A percentile compares a stretch with the other conserved stretches of the same genome.
Conservation (phyloP, 2,888 invertebrate species). For the Latrodectus hesperus region DNA sequence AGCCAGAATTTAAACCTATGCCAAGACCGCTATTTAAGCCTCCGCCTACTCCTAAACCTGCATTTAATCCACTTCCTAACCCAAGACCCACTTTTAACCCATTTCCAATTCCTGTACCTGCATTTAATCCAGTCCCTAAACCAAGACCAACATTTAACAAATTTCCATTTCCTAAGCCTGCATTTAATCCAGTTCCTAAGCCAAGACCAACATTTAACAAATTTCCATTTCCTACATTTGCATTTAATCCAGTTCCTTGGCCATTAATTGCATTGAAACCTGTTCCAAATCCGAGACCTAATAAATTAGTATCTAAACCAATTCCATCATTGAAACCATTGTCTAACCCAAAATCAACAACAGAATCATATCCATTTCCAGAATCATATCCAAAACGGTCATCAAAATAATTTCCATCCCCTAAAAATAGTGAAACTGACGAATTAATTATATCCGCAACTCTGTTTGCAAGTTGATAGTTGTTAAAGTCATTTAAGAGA, state of each 20-base stretch:
- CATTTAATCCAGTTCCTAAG: not conserved
- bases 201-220: not conserved
- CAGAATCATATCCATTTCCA: not conserved
- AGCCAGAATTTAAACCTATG: not conserved
- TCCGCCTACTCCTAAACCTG: constrained; percentile 26
- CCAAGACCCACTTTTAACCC: constrained; percentile 12
- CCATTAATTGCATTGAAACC: not conserved
- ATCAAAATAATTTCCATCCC: not conserved
- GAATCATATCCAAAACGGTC: not conserved
- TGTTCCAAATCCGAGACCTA: not conserved
- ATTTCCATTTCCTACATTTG: constrained; percentile 2
- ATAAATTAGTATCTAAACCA: not conserved
- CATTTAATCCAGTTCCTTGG: not conserved
- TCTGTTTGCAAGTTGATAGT: not conserved
- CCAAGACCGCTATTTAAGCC: not conserved
- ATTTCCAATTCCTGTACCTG: not conserved
- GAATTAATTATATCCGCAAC: constrained; percentile 3
- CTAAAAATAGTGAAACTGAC: not conserved
- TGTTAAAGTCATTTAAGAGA: constrained; percentile 24
- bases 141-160: not conserved
- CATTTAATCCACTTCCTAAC: constrained; percentile 3
- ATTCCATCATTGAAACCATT: not conserved
- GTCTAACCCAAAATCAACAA: not conserved
- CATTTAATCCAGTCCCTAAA: not conserved
- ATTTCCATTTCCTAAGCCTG: not conserved